These are phyloP conservation scores for Pipistrellus kuhlii DNA, from an alignment of 2,797 vertebrate species.

Conservation along the genomic window DNA sequence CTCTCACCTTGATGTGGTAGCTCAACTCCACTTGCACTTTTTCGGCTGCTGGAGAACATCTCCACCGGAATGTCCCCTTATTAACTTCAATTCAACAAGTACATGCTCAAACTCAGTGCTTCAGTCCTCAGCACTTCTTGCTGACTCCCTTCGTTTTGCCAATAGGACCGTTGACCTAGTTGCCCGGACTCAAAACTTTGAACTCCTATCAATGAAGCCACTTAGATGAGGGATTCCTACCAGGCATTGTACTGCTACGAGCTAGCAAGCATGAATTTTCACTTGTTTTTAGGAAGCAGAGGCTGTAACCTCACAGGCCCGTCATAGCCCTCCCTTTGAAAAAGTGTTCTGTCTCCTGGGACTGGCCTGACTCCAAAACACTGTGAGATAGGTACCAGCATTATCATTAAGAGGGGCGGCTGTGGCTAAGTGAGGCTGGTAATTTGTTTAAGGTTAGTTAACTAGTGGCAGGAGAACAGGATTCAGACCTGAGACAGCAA, in stretches of 20 bases:
- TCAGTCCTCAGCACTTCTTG: not conserved
- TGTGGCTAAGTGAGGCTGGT: not conserved
- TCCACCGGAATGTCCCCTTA: not conserved
- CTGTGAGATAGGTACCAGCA: not conserved
- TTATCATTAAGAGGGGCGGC: not conserved
- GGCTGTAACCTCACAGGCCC: not conserved
- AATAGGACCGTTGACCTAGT: not conserved
- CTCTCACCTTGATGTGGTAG: not conserved
- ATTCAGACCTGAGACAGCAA: not conserved
- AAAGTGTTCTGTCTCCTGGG: not conserved
- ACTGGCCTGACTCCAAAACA: not conserved
- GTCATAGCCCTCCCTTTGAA: not conserved
- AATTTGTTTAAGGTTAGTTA: not conserved
- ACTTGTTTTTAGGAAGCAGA: not conserved
- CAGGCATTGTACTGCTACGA: not conserved
- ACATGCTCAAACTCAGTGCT: not conserved
- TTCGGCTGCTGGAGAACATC: not conserved
- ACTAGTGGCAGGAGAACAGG: not conserved
- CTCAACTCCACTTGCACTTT: not conserved
- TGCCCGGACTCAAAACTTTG: not conserved
- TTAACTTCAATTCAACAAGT: slow-evolving; percentile 15
- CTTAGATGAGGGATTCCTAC: not conserved
- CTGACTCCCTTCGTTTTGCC: not conserved
- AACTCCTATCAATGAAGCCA: not conserved
- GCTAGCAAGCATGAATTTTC: not conserved